Evolutionary conservation across 2,888 invertebrate genomes (phyloP).

Genomic region (Chrysolina americana): DNA sequence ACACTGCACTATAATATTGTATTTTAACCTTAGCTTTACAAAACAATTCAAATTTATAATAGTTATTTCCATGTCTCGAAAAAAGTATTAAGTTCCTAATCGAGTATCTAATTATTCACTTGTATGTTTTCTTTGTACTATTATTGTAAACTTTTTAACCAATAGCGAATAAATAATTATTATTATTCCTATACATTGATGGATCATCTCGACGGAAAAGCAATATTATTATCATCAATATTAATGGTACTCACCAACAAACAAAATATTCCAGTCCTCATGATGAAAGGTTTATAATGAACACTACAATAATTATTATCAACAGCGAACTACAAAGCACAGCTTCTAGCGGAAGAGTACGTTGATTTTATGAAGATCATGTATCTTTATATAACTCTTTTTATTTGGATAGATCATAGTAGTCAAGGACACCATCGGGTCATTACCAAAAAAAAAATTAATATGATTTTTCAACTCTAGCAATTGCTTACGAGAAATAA

Average conservation of each 20-base stretch:
- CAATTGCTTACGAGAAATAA: neutral
- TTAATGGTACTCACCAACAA: neutral
- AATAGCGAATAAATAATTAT: no score
- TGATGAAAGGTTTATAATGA: conserved; percentile 9
- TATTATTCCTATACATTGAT: no score
- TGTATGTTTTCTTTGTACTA: no score
- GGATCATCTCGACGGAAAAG: no score
- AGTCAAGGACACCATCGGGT: neutral
- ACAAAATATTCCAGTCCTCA: conserved; percentile 5
- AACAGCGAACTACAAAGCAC: neutral
- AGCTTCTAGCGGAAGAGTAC: neutral
- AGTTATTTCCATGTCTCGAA: no score
- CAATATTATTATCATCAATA: neutral
- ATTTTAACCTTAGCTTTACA: no score
- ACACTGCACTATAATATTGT: no score
- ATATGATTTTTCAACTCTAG: neutral
- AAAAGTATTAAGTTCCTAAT: no score
- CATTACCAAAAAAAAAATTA: neutral
- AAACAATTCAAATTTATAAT: no score
- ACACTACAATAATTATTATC: neutral
- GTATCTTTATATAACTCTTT: conserved; percentile 14
- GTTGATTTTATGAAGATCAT: neutral
- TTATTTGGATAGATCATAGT: neutral
- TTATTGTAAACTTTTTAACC: no score
- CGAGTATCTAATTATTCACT: no score